Conservation (phyloP, 2,888 invertebrate genomes). For the Acleris cristana region DNA sequence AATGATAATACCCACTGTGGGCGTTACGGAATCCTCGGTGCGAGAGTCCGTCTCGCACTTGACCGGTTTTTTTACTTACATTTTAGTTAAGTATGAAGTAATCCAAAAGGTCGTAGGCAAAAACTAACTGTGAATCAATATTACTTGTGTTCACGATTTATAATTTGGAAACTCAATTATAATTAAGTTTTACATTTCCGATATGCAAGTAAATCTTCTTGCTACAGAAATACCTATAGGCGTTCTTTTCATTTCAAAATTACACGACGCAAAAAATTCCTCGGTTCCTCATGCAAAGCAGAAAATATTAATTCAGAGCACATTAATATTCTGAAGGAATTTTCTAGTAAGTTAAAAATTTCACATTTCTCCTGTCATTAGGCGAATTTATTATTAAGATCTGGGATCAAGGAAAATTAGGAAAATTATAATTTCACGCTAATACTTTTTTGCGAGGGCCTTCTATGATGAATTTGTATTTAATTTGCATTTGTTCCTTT, state of each 20-base stretch:
- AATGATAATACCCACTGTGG: too few relatives aligned
- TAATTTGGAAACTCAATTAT: too few relatives aligned
- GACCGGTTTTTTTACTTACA: too few relatives aligned
- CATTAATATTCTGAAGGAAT: conserved; percentile 49
- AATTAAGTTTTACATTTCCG: too few relatives aligned
- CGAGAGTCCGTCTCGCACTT: too few relatives aligned
- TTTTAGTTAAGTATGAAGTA: too few relatives aligned
- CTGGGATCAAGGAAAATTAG: conserved; percentile 25
- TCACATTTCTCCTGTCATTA: conserved; percentile 64
- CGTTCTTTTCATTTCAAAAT: conserved; percentile 21
- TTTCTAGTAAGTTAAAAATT: conserved; percentile 46
- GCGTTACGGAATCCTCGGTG: too few relatives aligned
- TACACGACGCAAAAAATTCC: conserved; percentile 11
- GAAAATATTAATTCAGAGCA: conserved; percentile 45
- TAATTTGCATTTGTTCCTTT: too few relatives aligned
- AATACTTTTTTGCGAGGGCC: conserved; percentile 2
- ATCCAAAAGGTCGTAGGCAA: too few relatives aligned
- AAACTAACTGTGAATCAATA: too few relatives aligned
- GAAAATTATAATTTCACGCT: conserved; percentile 16
- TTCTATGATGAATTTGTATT: background rate
- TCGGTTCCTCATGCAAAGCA: conserved; percentile 27
- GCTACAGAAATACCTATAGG: background rate
- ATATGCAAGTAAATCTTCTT: too few relatives aligned
- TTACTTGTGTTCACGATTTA: too few relatives aligned
- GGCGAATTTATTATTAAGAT: conserved; percentile 61